Conservation (phyloP, 2,113 vertebrate species). For the Heteronetta atricapilla region DNA sequence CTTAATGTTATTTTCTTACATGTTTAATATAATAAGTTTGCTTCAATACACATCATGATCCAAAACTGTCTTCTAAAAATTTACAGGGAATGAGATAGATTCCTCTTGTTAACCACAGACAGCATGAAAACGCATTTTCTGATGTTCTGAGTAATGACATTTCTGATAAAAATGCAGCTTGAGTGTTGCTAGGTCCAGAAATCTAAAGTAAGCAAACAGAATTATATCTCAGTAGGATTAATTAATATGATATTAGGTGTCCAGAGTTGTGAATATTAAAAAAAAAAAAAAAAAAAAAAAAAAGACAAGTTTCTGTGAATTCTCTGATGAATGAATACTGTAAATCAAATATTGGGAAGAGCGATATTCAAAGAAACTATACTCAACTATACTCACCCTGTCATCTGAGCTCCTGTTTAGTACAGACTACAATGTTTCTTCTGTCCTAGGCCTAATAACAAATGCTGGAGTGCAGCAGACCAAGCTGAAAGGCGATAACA, state of each 20-base stretch:
- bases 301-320: background rate
- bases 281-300: background rate
- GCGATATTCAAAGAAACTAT: background rate
- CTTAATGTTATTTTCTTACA: conserved; percentile 60
- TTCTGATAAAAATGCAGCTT: conserved; percentile 10
- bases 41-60: background rate
- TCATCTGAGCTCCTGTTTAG: background rate
- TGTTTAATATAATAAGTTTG: conserved; percentile 67
- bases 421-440: background rate
- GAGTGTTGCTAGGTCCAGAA: background rate
- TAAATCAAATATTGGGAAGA: background rate
- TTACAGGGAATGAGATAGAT: background rate
- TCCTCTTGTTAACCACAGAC: background rate
- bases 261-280: background rate
- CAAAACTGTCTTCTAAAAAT: conserved; percentile 1
- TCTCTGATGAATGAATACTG: background rate
- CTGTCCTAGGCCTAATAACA: background rate
- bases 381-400: background rate
- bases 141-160: background rate
- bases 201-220: background rate
- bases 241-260: background rate
- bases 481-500: fast-evolving
- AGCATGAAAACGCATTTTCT: conserved; percentile 18
- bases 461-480: background rate
- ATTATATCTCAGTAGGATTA: background rate